Evolutionary conservation across 2,888 invertebrate genomes (phyloP).

Genomic region (Caprella mutica): DNA sequence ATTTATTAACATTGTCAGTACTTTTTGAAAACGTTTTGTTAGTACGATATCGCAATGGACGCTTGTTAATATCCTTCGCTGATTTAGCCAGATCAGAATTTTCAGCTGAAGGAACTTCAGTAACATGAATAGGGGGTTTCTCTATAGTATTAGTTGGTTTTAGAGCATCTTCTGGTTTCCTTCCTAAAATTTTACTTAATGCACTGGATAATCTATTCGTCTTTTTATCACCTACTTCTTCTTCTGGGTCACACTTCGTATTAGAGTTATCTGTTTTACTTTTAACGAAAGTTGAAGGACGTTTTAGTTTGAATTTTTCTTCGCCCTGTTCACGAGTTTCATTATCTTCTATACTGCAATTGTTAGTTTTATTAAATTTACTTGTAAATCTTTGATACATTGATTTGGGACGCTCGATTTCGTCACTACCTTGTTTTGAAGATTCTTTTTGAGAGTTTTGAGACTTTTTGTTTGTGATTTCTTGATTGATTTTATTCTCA

Average conservation of each 20-base stretch:
- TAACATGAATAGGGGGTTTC: background rate
- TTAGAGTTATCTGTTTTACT: conserved; percentile 13
- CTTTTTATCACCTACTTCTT: conserved; percentile 17
- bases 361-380: conserved; percentile 25
- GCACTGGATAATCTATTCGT: conserved; percentile 30
- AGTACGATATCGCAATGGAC: conserved; percentile 19
- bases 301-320: conserved; percentile 26
- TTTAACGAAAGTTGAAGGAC: conserved; percentile 29
- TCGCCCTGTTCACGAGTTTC: conserved; percentile 19
- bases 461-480: background rate
- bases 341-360: conserved; percentile 14
- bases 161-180: conserved; percentile 20
- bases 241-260: conserved; percentile 23
- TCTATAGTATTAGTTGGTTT: background rate
- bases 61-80: conserved; percentile 20
- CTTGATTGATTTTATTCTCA: background rate
- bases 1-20: conserved; percentile 21
- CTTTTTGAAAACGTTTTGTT: conserved; percentile 29
- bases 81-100: background rate
- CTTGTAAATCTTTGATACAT: conserved; percentile 31
- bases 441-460: background rate
- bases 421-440: background rate
- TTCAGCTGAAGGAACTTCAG: conserved; percentile 6
- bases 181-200: conserved; percentile 30
- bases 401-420: conserved; percentile 12